These are phyloP conservation scores for Sesamia inferens DNA, from an alignment of 2,888 invertebrate species.

Conservation along the genomic window DNA sequence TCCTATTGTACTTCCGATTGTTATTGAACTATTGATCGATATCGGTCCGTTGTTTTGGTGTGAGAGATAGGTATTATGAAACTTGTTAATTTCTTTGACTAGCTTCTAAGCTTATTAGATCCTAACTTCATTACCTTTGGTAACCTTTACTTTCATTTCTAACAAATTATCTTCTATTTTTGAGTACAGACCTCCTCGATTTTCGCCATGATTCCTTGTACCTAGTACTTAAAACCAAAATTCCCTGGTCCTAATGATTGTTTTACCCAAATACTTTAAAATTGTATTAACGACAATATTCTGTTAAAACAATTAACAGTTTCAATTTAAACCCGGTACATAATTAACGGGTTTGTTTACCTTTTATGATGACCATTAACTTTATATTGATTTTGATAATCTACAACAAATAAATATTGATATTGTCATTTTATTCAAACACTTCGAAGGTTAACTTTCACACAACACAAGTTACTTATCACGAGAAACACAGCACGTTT, in stretches of 20 bases:
- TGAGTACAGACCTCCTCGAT: background rate
- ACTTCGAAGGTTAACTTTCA: background rate
- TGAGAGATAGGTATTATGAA: conserved; percentile 4
- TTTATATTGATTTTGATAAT: conserved; percentile 6
- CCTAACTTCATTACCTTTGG: background rate
- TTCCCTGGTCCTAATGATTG: background rate
- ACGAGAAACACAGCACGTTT: background rate
- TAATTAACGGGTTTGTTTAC: background rate
- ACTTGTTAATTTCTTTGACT: background rate
- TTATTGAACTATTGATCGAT: conserved; percentile 29
- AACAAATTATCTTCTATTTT: background rate
- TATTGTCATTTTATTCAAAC: background rate
- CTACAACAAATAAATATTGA: background rate
- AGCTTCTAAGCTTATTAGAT: background rate
- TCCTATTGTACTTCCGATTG: conserved; percentile 74
- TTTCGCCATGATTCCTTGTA: background rate
- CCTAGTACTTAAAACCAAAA: background rate
- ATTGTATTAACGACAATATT: background rate
- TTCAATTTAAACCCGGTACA: background rate
- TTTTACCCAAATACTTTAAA: background rate
- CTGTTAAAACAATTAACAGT: background rate
- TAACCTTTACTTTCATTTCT: background rate
- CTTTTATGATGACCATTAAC: background rate
- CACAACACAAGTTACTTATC: background rate
- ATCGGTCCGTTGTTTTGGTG: conserved; percentile 12